phyloP scores from a whole-genome alignment of 2,113 vertebrate genomes.

The Bungarus multicinctus region DNA sequence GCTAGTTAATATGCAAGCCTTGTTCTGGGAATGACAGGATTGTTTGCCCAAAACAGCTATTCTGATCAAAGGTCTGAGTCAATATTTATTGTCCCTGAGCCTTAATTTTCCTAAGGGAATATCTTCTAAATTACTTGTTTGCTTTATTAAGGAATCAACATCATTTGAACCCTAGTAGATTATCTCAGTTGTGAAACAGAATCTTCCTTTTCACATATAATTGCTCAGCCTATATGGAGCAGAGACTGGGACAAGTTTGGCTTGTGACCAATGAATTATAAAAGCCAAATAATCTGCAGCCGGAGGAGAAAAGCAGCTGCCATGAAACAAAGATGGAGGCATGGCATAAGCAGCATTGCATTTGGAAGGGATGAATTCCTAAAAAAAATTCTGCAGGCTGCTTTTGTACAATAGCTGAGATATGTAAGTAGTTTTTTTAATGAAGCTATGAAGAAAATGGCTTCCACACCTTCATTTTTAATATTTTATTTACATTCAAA shows the following conservation, averaged over 20 bases:
- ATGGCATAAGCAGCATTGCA: not conserved
- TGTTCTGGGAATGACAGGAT: not conserved
- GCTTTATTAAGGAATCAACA: not conserved
- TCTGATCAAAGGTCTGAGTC: slow-evolving; percentile 44
- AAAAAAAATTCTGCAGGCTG: not conserved
- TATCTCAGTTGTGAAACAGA: not conserved
- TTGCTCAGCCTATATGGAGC: not conserved
- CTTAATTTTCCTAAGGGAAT: slow-evolving; percentile 44
- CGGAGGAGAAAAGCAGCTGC: not conserved
- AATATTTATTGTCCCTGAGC: slow-evolving; percentile 59
- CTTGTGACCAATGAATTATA: not conserved
- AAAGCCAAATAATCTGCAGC: not conserved
- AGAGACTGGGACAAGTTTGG: not conserved
- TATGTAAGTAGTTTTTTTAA: not conserved
- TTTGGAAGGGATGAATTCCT: not conserved
- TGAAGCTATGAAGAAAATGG: not conserved
- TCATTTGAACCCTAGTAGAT: not conserved
- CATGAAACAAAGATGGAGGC: not conserved
- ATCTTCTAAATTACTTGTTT: slow-evolving; percentile 42
- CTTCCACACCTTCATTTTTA: not conserved
- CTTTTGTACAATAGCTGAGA: not conserved
- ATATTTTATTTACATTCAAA: not conserved
- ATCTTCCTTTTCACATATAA: not conserved
- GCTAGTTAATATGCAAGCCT: not conserved
- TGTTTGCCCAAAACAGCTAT: slow-evolving; percentile 32